Evolutionary conservation across 2,797 vertebrate species (phyloP).

Genomic region (Odontamblyopus lacepedii): DNA sequence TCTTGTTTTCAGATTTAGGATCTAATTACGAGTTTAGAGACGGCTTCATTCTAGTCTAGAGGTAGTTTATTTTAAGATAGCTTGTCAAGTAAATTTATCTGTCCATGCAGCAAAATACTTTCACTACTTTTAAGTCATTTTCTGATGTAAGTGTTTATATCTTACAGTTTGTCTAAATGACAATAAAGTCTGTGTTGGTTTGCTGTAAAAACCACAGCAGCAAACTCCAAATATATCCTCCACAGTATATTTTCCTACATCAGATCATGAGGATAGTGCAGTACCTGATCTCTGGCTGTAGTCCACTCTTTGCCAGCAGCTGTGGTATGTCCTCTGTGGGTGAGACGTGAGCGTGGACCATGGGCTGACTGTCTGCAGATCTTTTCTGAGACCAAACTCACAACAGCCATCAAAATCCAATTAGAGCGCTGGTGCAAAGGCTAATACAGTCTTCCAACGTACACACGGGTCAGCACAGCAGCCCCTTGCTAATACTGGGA

Average conservation of each 20-base stretch:
- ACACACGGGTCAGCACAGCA: conserved; percentile 60
- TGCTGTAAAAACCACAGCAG: background rate
- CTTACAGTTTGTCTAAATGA: too few species aligned
- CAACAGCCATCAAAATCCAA: conserved; percentile 77
- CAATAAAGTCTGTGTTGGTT: too few species aligned
- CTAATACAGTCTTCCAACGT: conserved; percentile 57
- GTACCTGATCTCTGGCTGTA: conserved; percentile 21
- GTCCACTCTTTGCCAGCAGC: conserved; percentile 58
- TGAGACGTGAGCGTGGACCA: conserved; percentile 61
- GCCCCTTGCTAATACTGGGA: conserved; percentile 47
- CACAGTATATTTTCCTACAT: background rate
- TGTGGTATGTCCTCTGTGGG: conserved; percentile 75
- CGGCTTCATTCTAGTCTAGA: too few species aligned
- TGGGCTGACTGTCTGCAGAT: conserved; percentile 18
- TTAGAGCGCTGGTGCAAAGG: conserved; percentile 71
- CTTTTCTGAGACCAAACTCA: conserved; percentile 53
- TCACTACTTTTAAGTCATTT: too few species aligned
- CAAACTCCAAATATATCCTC: background rate
- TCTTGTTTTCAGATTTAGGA: too few species aligned
- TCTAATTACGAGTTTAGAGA: too few species aligned
- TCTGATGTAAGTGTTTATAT: too few species aligned
- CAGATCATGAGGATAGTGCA: background rate
- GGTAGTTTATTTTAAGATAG: too few species aligned
- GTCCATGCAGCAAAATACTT: too few species aligned
- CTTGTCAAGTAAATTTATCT: too few species aligned